phyloP scores from a whole-genome alignment of 2,888 invertebrate species.

The Drosophila nr. medialis region DNA sequence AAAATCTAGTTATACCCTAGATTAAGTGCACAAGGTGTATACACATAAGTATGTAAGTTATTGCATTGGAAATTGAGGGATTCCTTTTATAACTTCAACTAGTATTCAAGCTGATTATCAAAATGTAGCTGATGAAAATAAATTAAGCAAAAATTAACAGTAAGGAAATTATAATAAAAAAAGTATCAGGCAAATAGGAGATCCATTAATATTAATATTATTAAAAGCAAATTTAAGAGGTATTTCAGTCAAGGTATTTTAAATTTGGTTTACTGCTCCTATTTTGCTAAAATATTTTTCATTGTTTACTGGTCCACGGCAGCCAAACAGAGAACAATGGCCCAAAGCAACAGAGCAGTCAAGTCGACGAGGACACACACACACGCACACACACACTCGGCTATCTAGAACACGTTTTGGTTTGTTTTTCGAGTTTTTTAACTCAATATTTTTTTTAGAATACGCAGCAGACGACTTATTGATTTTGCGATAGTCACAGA shows the following conservation, averaged over 20 bases:
- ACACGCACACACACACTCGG: conserved; percentile 4
- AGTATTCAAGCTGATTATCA: no score
- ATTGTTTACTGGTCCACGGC: conserved; percentile 48
- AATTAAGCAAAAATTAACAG: not conserved
- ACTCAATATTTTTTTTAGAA: conserved; percentile 37
- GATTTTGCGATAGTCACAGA: conserved; percentile 72
- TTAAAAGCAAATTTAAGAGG: not conserved
- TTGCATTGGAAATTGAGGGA: not conserved
- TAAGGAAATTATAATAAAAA: not conserved
- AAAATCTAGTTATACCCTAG: conserved; percentile 34
- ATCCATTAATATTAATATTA: not conserved
- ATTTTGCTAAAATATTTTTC: conserved; percentile 45
- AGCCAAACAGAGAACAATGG: conserved; percentile 55
- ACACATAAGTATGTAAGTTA: not conserved
- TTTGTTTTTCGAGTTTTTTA: conserved; percentile 44
- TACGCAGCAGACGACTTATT: conserved; percentile 51
- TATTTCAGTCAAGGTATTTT: conserved; percentile 11
- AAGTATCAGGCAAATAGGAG: not conserved
- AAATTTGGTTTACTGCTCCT: not conserved
- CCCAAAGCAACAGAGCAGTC: conserved; percentile 57
- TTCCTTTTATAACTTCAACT: not conserved
- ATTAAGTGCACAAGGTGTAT: not conserved
- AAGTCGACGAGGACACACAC: conserved; percentile 35
- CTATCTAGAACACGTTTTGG: conserved; percentile 33
- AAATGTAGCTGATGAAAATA: not conserved